Base-by-base conservation (phyloP, 2,113 vertebrate species). In the Syngnathus floridae region DNA sequence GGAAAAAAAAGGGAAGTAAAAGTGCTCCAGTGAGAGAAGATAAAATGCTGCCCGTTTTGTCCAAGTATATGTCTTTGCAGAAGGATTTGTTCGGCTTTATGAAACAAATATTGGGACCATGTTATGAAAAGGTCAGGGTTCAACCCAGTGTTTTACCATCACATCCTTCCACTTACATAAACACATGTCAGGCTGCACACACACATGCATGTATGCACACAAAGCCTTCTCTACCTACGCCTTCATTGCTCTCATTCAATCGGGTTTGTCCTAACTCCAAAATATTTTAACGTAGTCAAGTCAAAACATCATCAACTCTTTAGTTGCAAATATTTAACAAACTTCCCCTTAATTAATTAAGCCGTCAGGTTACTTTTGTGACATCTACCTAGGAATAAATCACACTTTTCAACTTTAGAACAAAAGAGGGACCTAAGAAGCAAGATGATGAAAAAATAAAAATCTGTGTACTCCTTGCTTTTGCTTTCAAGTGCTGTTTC, bases 51-150 rank as follows among this genome's bases (percentile, higher is more conserved):
- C 48, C 6, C 19, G 1, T 49, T 49, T 49, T 49, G 19, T 49
- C 46, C 46, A 3, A n/a, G 17, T 19, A 5, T 8, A 46, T 46
- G 7, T 49, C 48, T 21, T 49, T 49, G 48, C 19, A 49, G 17
- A 16, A n/a, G n/a, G 48, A 51, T 51, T 51, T 51, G n/a, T 51
- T 51, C 3, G 1, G 17, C 48, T 51, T 84, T 81, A 78, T 77
- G 83, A 86, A 79, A 74, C 74, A 83, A 85, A 88, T 81, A 78
- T 84, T 78, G 73, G 69, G 73, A 49, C 7, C 68, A 70, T 84
- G 78, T 76, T 72, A 71, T 76, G 78, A 70, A 76, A 77, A 75
- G 79, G 41, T 72, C 82, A 67, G 26, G 21, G 72, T 67, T 62
- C 35, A 62, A 82, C 74, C 73, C 62, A 57, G 64, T 59, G 70